Conservation (phyloP, 2,888 invertebrate species). For the Strigamia transsilvanica region DNA sequence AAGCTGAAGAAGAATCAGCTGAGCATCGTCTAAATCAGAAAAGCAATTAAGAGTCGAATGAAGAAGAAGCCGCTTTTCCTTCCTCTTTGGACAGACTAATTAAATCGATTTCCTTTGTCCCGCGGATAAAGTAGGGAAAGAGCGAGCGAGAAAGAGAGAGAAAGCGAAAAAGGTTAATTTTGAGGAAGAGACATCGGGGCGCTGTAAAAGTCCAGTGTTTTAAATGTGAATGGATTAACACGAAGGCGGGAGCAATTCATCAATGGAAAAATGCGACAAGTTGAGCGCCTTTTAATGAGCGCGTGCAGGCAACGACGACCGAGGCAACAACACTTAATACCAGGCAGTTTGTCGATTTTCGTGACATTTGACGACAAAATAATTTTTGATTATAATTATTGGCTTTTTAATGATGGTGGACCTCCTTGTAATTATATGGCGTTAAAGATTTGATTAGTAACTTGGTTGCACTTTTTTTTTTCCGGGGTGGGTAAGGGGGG, state of each 20-base stretch:
- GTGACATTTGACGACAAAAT: constrained; percentile 26
- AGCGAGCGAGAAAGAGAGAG: background rate
- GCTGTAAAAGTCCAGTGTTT: constrained; percentile 14
- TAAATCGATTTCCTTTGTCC: constrained; percentile 22
- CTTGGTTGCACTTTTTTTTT: constrained; percentile 8
- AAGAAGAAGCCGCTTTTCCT: constrained; percentile 26
- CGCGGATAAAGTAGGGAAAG: background rate
- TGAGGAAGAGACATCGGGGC: constrained; percentile 1
- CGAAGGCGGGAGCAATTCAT: background rate
- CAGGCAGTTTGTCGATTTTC: constrained; percentile 12
- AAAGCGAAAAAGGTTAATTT: background rate
- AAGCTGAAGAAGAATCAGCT: constrained; percentile 15
- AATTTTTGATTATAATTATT: constrained; percentile 30
- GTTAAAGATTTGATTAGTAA: constrained; percentile 23
- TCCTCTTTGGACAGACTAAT: constrained; percentile 21
- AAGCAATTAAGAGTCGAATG: constrained; percentile 30
- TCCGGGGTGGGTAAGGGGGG: too few species aligned
- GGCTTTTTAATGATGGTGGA: constrained; percentile 25
- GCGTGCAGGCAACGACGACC: constrained; percentile 20
- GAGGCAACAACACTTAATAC: constrained; percentile 4
- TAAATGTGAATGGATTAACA: constrained; percentile 16
- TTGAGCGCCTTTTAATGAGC: constrained; percentile 21
- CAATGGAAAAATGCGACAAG: constrained; percentile 26
- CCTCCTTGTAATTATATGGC: constrained; percentile 21
- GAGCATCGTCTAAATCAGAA: constrained; percentile 30